Evolutionary conservation across 2,113 vertebrate species (phyloP).

Genomic region (Etheostoma cragini): DNA sequence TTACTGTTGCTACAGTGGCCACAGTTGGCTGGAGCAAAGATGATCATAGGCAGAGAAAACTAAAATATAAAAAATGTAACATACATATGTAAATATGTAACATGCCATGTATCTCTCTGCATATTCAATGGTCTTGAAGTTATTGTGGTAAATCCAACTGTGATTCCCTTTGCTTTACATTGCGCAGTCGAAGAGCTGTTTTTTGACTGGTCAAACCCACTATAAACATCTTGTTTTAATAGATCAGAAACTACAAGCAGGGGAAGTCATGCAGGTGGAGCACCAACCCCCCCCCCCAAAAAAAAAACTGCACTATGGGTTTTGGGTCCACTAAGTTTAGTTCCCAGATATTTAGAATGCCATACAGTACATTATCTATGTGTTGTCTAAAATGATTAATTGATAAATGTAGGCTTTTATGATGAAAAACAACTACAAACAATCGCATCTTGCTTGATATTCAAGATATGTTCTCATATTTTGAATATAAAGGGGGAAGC

Average conservation of each 20-base stretch:
- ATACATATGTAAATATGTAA: too few relatives aligned
- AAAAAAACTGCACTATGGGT: neutral
- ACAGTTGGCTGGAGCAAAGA: conserved; percentile 25
- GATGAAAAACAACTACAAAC: neutral
- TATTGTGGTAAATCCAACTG: neutral
- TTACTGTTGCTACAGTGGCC: conserved; percentile 40
- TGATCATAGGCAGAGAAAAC: conserved; percentile 33
- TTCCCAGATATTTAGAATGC: neutral
- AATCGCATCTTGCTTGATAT: neutral
- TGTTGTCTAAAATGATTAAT: neutral
- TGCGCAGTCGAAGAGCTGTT: neutral
- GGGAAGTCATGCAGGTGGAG: neutral
- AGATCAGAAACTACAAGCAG: conserved; percentile 8
- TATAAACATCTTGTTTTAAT: neutral
- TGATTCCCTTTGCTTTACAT: neutral
- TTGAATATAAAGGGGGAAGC: neutral
- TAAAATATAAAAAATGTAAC: conserved; percentile 11
- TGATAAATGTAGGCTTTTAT: neutral
- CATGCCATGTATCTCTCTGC: too few relatives aligned
- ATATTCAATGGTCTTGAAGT: too few relatives aligned
- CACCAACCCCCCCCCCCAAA: too few relatives aligned
- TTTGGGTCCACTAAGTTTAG: neutral
- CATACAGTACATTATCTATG: neutral
- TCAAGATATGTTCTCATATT: neutral
- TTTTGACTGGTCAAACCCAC: neutral